Evolutionary conservation across 1,140 invertebrate genomes (phyloP), one percentile per base, ranked within the genome.

Genomic region (Parapsyche elsis): DNA sequence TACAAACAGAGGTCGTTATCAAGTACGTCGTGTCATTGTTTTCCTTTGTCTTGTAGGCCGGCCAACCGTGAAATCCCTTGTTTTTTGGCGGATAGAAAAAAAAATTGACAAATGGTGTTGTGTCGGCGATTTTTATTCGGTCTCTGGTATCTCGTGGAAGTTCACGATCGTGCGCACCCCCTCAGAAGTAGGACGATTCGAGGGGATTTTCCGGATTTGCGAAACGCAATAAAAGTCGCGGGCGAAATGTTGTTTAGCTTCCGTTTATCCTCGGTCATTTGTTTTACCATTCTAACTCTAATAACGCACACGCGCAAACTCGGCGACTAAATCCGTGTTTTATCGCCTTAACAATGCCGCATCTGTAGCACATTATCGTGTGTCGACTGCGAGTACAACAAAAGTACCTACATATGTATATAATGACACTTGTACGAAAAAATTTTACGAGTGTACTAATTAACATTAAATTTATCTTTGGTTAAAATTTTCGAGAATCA

Each of bases 161-260:
- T 19, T 61, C 57, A 21, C 57, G 57, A 53, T 61, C 21, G 59
- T 23, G n/a, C 21, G 59, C 21, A 2, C 9, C 19, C 16, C 21
- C 59, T 14, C 21, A 61, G 21, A 21, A 67, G 21, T 23, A 14
- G 59, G 9, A 61, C n/a, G 21, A 61, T 61, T 61, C 59, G 23
- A 10, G 9, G 24, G 23, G 64, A 67, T 67, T 67, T 30, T 67
- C 21, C 21, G 64, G 64, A 67, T 67, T 67, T 67, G 64, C 23
- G 21, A 26, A 26, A 67, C 5, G 64, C 64, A 67, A 67, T 67
- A 67, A 67, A 67, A 67, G 64, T 67, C 64, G n/a, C 59, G 23
- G 64, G 64, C 64, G 23, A 67, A 67, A 67, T 5, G 24, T 67
- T 24, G 64, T 26, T 67, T 67, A 67, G 64, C 64, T 67, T 67